A percentile compares a stretch with the other conserved stretches of the same genome.
phyloP scores from a whole-genome alignment of 2,113 vertebrate species.

The Caranx melampygus region DNA sequence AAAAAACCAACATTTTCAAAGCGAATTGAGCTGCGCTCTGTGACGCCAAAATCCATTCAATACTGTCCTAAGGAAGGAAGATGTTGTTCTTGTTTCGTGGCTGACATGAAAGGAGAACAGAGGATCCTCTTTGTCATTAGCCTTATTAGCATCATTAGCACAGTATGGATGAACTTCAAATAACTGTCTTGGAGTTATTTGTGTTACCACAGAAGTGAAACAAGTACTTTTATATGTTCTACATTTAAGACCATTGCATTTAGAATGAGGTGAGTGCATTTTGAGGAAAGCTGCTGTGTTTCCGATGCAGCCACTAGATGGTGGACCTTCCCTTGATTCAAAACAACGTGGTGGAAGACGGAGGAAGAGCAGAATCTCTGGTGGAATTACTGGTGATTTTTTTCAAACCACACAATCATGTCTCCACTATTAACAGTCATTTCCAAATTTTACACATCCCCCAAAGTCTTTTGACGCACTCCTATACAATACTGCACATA shows the following conservation, averaged over 20 bases:
- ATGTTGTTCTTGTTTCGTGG: slow-evolving; percentile 64
- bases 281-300: slow-evolving; percentile 16
- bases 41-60: slow-evolving; percentile 71
- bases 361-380: not conserved
- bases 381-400: slow-evolving; percentile 9
- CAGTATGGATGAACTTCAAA: slow-evolving; percentile 74
- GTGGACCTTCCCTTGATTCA: slow-evolving; percentile 55
- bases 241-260: slow-evolving; percentile 30
- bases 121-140: slow-evolving; percentile 72
- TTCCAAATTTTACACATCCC: not conserved
- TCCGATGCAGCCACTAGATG: slow-evolving; percentile 74
- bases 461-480: not conserved
- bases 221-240: slow-evolving; percentile 43
- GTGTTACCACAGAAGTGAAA: slow-evolving; percentile 56
- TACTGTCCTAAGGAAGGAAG: slow-evolving; percentile 71
- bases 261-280: slow-evolving; percentile 4
- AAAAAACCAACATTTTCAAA: slow-evolving; percentile 69
- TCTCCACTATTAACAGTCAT: slow-evolving; percentile 3
- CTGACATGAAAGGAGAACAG: slow-evolving; percentile 72
- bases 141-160: slow-evolving; percentile 77
- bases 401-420: slow-evolving; percentile 8
- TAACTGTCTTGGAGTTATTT: slow-evolving; percentile 76
- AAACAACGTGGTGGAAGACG: not conserved
- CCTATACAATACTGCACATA: not conserved
- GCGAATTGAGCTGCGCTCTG: slow-evolving; percentile 59